Base-by-base conservation (phyloP, 2,888 invertebrate genomes). In the Thecophora atra region DNA sequence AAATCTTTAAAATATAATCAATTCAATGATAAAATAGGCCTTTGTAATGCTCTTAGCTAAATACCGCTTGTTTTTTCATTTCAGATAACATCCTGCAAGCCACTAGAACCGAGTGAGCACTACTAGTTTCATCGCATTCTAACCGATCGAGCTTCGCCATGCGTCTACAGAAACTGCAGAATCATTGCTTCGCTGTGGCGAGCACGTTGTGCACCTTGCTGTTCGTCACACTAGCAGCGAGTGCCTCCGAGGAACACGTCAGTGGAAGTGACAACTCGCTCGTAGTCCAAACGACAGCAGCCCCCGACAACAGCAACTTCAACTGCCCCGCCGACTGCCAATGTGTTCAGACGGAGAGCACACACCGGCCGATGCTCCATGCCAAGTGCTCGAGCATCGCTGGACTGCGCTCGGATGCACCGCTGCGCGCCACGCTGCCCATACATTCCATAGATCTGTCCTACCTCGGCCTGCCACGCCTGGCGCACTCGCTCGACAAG, bases 401-500 rank as follows among this genome's bases (percentile, higher is more conserved):
- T 44, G 84, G 84, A 28, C 70, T 87, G 47, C 74, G 74, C 69
- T 44, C 71, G 24, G 77, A 80, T 44, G 72, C 72, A 52, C 72
- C 79, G 7, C 26, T 77, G 70, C 71, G 72, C 2, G 76, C 81
- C 17, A 76, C 79, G 30, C 77, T 83, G 69, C 83, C 85, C 65
- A 80, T 87, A 78, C 86, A 86, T 80, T 86, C 86, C 77, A 80
- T 92, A 70, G 91, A 92, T 83, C 87, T 92, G 71, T 92, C 92
- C 21, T 88, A 89, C 79, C 89, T 91, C 81, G 88, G 89, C 71
- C 88, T 92, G 73, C 88, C 88, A 1, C 89, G 91, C 75, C 54
- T 86, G 68, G 86, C 88, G 78, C 87, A 89, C 76, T 88, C 89
- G 79, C 85, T 91, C 76, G 88, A 89, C 76, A 88, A 89, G 76